phyloP scores from a whole-genome alignment of 2,113 vertebrate genomes.

The Hystrix brachyura region DNA sequence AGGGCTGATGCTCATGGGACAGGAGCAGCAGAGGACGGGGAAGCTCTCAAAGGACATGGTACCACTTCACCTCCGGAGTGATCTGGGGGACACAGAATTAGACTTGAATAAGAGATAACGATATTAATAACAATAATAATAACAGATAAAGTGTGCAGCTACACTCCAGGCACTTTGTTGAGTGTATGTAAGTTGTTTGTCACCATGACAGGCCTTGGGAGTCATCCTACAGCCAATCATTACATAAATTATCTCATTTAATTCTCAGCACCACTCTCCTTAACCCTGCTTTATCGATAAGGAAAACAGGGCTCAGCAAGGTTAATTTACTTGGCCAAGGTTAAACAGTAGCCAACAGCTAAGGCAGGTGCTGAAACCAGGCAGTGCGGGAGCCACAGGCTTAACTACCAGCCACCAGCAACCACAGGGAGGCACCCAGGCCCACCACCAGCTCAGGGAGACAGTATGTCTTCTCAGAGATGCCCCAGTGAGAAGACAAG shows the following conservation, averaged over 20 bases:
- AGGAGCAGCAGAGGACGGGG: too few species aligned
- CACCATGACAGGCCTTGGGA: background rate
- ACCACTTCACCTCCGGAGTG: background rate
- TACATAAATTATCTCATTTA: background rate
- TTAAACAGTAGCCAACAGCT: background rate
- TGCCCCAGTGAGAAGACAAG: background rate
- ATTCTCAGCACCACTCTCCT: background rate
- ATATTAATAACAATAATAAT: too few species aligned
- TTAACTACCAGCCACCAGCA: background rate
- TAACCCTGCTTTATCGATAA: background rate
- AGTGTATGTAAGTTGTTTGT: background rate
- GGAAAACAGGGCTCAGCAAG: background rate
- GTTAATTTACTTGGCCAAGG: background rate
- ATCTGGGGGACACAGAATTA: background rate
- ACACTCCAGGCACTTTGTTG: background rate
- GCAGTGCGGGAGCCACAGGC: background rate
- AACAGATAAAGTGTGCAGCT: background rate
- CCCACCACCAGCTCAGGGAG: background rate
- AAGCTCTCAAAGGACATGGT: background rate
- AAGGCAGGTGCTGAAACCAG: background rate
- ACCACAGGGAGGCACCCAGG: background rate
- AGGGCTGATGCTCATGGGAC: accelerated
- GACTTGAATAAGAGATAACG: background rate
- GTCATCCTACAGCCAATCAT: background rate
- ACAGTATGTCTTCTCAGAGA: background rate